These are phyloP conservation scores for Poeciliopsis gracilis DNA, from an alignment of 2,797 vertebrate genomes.

Conservation along the genomic window DNA sequence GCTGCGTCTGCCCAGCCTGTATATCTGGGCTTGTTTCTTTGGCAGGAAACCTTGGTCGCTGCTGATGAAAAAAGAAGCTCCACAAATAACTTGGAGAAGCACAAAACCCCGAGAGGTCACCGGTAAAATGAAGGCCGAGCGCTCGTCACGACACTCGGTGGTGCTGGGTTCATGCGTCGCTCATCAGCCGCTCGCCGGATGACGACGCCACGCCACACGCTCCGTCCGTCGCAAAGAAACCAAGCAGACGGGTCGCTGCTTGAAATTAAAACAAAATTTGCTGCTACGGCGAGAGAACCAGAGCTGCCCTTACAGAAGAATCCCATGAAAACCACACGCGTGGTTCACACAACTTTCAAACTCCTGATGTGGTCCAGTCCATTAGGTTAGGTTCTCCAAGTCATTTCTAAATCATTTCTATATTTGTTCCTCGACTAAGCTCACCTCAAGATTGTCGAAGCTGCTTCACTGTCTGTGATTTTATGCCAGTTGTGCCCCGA, in stretches of 20 bases:
- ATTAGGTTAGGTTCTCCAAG: neutral
- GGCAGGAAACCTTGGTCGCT: slow-evolving; percentile 68
- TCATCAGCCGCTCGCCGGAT: slow-evolving; percentile 16
- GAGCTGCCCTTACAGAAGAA: neutral
- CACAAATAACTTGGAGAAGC: slow-evolving; percentile 64
- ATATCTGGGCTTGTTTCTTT: slow-evolving; percentile 67
- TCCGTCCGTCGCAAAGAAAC: neutral
- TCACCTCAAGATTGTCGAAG: neutral
- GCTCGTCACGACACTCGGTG: slow-evolving; percentile 34
- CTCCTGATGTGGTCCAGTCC: neutral
- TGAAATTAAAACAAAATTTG: neutral
- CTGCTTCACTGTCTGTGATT: neutral
- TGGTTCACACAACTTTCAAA: neutral
- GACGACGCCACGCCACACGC: neutral
- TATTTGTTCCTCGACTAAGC: neutral
- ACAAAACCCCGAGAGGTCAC: slow-evolving; percentile 51
- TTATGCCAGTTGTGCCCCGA: neutral
- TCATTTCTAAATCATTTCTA: neutral
- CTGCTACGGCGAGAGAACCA: neutral
- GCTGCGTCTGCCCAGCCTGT: slow-evolving; percentile 56
- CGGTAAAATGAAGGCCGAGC: slow-evolving; percentile 36
- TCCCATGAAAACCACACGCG: no score
- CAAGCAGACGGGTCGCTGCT: neutral
- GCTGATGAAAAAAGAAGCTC: slow-evolving; percentile 63
- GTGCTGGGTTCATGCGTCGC: slow-evolving; percentile 26